Evolutionary conservation across 2,797 vertebrate species (phyloP), one percentile per base, ranked within the genome.

Genomic region (Vespertilio murinus): DNA sequence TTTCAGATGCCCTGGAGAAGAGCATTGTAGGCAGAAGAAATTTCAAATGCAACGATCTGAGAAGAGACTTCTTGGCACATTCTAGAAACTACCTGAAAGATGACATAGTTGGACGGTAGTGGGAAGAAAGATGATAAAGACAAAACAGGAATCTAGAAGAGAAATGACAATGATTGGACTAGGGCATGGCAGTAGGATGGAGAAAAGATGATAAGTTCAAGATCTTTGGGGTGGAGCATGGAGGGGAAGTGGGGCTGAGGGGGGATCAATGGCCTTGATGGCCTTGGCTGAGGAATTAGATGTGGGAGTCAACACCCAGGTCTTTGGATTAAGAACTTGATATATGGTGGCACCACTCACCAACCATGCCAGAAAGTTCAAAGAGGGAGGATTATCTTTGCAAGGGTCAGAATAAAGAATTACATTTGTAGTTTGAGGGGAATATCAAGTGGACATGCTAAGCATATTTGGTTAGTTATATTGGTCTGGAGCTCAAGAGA

Each of bases 251-350:
- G 56, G 5, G 56, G 1, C 5, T 18, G 2, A 30, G 7, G 5
- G 45, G 12, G 6, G 33, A 16, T 18, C 28, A 40, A 13, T 33
- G 70, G 13, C 20, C 18, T 67, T 25, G 5, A 12, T 33, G 64
- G 10, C 20, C 28, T 59, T 25, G 8, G 28, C 13, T 40, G 38
- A 92, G 33, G 59, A 11, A 38, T 25, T 49, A 59, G 25, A 38
- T 18, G 20, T 25, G 16, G 10, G 20, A 59, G 13, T 71, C n/a
- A 40, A n/a, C 18, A 47, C 33, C 3, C 33, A 83, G 16, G 38
- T n/a, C 40, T 91, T 52, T 42, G 70, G 64, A 30, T 64, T 64
- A 23, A 77, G 86, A 75, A 65, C 13, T 52, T 71, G 47, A 40
- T 28, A 16, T 17, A 10, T 40, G 30, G 38, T 49, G 61, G 59